phyloP scores from a whole-genome alignment of 2,888 invertebrate species.

The Ephialtes manifestator region DNA sequence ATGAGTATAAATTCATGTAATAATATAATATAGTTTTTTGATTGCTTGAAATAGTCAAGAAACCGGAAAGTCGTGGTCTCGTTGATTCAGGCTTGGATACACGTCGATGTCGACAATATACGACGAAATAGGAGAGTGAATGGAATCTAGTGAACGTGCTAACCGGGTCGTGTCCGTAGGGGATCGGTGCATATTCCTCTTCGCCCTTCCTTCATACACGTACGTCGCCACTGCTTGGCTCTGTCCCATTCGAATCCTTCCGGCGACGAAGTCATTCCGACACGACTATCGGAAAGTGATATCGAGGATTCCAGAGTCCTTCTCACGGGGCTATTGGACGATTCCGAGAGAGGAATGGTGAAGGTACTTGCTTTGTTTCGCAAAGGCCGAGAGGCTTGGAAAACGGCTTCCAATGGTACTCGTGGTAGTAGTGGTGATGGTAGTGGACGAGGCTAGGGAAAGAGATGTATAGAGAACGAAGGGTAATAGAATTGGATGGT shows the following conservation, averaged over 20 bases:
- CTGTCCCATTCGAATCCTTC: slow-evolving; percentile 54
- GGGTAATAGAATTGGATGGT: slow-evolving; percentile 83
- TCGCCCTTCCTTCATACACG: slow-evolving; percentile 8
- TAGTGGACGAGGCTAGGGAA: slow-evolving; percentile 58
- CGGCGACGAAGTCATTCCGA: slow-evolving; percentile 67
- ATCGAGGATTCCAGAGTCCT: slow-evolving; percentile 78
- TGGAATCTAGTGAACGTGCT: slow-evolving; percentile 74
- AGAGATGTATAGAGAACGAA: slow-evolving; percentile 71
- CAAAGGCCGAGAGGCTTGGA: slow-evolving; percentile 32
- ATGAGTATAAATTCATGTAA: not conserved
- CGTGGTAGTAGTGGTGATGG: slow-evolving; percentile 63
- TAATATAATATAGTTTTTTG: not conserved
- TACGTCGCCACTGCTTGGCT: slow-evolving; percentile 28
- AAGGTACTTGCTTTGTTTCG: slow-evolving; percentile 77
- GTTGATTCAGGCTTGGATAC: slow-evolving; percentile 1
- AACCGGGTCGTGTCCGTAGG: slow-evolving; percentile 44
- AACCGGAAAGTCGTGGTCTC: slow-evolving; percentile 1
- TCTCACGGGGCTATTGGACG: slow-evolving; percentile 74
- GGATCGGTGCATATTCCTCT: slow-evolving; percentile 17
- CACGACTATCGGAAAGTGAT: slow-evolving; percentile 80
- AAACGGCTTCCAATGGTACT: slow-evolving; percentile 50
- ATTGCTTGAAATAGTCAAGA: not conserved
- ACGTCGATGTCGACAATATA: slow-evolving; percentile 24
- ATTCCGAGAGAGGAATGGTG: slow-evolving; percentile 67
- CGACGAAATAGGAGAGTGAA: slow-evolving; percentile 75